Evolutionary conservation across 2,888 invertebrate species (phyloP).

Genomic region (Hetaerina titia): DNA sequence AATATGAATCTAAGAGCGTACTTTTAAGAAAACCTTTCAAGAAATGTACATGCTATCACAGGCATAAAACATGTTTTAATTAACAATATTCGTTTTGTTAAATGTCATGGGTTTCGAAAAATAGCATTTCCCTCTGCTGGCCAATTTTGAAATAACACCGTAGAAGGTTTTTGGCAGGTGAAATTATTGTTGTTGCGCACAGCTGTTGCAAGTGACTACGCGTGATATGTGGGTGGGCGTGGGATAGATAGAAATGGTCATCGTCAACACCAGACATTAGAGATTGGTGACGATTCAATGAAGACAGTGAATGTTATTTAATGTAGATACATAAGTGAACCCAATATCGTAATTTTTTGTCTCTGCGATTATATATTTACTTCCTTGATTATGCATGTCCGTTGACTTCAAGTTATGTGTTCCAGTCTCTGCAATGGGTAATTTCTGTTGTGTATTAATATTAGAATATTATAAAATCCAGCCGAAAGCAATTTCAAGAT

Average conservation of each 20-base stretch:
- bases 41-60: too few species aligned
- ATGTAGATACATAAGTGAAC: neutral
- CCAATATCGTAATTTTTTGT: neutral
- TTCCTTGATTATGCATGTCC: neutral
- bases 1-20: too few species aligned
- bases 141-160: conserved; percentile 43
- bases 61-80: too few species aligned
- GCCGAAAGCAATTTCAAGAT: conserved; percentile 47
- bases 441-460: neutral
- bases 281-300: conserved; percentile 30
- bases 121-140: conserved; percentile 45
- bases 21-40: too few species aligned
- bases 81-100: neutral
- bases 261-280: neutral
- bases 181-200: conserved; percentile 63
- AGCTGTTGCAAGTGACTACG: conserved; percentile 58
- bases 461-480: neutral
- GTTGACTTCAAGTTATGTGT: conserved; percentile 32
- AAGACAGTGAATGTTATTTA: conserved; percentile 41
- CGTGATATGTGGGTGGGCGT: conserved; percentile 61
- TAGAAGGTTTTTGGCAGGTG: conserved; percentile 54
- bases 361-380: neutral
- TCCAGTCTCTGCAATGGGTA: neutral
- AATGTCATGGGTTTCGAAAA: neutral
- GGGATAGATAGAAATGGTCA: conserved; percentile 59